Evolutionary conservation across 2,113 vertebrate genomes (phyloP).

Genomic region (Hyperopisus bebe): DNA sequence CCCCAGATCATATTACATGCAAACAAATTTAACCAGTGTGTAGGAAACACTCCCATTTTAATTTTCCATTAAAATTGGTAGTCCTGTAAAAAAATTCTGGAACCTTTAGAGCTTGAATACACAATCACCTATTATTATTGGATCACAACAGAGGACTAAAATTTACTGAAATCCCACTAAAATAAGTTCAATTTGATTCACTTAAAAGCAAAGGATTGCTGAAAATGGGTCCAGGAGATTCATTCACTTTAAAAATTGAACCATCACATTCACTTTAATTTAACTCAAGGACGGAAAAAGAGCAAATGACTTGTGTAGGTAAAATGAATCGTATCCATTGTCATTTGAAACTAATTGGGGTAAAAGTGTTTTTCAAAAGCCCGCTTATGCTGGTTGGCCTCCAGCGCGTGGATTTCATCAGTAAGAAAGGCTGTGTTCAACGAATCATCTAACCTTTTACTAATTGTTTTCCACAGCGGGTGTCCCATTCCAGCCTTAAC

Average conservation of each 20-base stretch:
- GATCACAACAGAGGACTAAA: neutral
- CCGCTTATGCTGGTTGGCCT: neutral
- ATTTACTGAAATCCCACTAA: neutral
- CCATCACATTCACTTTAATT: neutral
- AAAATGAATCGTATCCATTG: slow-evolving; percentile 17
- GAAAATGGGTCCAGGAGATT: neutral
- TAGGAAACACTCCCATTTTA: neutral
- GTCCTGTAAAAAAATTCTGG: neutral
- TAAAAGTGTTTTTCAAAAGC: slow-evolving; percentile 25
- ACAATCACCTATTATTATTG: neutral
- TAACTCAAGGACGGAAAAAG: neutral
- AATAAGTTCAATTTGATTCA: neutral
- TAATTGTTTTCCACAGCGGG: neutral
- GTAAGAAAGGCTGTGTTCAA: neutral
- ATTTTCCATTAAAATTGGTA: neutral
- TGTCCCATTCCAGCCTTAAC: neutral
- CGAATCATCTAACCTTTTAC: neutral
- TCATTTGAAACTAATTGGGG: slow-evolving; percentile 19
- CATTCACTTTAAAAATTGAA: slow-evolving; percentile 5
- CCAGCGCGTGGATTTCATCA: slow-evolving; percentile 15
- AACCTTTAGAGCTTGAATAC: neutral
- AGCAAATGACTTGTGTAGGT: neutral
- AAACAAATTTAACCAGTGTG: neutral
- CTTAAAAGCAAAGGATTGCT: neutral
- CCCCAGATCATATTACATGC: neutral